Percentiles rank a stretch among this genome's conserved stretches.
These are phyloP conservation scores for Piprites chloris DNA, from an alignment of 2,113 vertebrate species.

Conservation along the genomic window DNA sequence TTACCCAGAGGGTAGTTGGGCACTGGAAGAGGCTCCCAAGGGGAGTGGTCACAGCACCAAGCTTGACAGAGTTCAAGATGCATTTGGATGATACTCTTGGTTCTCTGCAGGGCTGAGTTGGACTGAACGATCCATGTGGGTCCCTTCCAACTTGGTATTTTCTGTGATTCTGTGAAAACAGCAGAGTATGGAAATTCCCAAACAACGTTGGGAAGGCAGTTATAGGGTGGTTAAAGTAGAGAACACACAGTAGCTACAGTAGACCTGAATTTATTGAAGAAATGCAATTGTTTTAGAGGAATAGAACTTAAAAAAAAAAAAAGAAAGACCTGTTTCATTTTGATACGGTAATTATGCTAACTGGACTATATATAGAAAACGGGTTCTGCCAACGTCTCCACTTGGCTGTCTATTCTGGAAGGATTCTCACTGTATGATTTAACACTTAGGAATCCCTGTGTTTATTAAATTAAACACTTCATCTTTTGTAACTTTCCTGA, in stretches of 20 bases:
- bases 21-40: neutral
- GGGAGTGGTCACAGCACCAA: neutral
- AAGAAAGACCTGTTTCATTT: neutral
- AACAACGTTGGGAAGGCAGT: fast-evolving
- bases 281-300: neutral
- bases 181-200: neutral
- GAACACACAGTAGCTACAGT: neutral
- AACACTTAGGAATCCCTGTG: neutral
- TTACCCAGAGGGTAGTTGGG: neutral
- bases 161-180: neutral
- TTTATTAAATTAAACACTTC: neutral
- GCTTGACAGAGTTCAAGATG: neutral
- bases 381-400: neutral
- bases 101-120: neutral
- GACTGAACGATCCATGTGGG: neutral
- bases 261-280: neutral
- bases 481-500: neutral
- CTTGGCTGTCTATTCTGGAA: neutral
- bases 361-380: neutral
- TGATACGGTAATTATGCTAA: neutral
- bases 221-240: neutral
- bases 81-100: neutral
- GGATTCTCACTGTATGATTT: neutral
- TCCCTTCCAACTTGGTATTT: neutral
- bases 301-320: neutral